Evolutionary conservation across 2,888 invertebrate species (phyloP).

Genomic region (Drosophila borborema): DNA sequence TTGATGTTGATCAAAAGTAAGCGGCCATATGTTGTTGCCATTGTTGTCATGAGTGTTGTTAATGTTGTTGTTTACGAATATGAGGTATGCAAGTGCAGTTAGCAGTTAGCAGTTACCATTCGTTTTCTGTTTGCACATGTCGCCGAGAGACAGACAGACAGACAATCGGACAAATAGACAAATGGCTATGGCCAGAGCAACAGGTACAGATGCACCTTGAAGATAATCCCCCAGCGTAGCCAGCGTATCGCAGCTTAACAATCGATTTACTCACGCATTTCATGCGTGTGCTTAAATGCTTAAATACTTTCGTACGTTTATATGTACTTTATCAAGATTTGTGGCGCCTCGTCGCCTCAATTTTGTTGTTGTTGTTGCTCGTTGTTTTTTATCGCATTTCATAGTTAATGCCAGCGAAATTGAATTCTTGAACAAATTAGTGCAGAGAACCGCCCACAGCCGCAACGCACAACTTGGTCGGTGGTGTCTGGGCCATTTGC

Average conservation of each 20-base stretch:
- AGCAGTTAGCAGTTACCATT: constrained; percentile 14
- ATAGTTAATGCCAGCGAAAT: constrained; percentile 19
- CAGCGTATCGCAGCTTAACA: constrained; percentile 2
- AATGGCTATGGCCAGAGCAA: background rate
- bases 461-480: constrained; percentile 8
- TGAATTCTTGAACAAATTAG: constrained; percentile 36
- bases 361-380: too few species aligned
- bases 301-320: constrained; percentile 12
- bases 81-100: constrained; percentile 43
- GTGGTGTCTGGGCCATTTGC: constrained; percentile 53
- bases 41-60: constrained; percentile 15
- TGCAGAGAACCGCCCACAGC: constrained; percentile 28
- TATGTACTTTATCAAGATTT: constrained; percentile 20
- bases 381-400: constrained; percentile 11
- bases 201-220: constrained; percentile 13
- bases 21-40: constrained; percentile 21
- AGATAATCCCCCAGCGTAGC: constrained; percentile 10
- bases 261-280: constrained; percentile 14
- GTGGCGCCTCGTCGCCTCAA: constrained; percentile 17
- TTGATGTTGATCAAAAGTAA: constrained; percentile 57
- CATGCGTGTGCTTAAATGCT: constrained; percentile 3
- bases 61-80: constrained; percentile 15
- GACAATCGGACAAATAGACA: background rate
- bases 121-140: background rate
- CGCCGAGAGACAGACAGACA: constrained; percentile 7